Conservation (phyloP, 1,140 invertebrate species). For the Leptoteleia sp. region DNA sequence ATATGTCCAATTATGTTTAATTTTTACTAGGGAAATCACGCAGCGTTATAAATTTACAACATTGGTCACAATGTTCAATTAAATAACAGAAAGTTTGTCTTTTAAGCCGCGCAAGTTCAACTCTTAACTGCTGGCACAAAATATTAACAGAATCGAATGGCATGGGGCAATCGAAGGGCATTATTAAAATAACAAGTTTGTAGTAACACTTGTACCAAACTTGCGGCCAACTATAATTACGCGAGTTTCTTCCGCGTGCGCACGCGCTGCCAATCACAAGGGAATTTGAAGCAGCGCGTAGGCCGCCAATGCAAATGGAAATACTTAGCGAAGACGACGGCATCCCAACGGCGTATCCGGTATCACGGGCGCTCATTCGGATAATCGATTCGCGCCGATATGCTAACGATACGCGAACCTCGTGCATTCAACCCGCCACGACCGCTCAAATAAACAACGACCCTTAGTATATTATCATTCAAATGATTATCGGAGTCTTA, state of each 20-base stretch:
- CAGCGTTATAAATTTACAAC: no score
- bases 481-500: conserved; percentile 17
- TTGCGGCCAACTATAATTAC: conserved; percentile 34
- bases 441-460: conserved; percentile 49
- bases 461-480: conserved; percentile 30
- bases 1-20: no score
- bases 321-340: conserved; percentile 52
- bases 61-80: no score
- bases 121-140: no score
- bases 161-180: background rate
- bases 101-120: no score
- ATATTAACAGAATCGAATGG: no score
- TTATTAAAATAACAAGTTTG: conserved; percentile 20
- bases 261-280: conserved; percentile 43
- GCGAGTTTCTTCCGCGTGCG: conserved; percentile 14
- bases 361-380: conserved; percentile 51
- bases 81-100: no score
- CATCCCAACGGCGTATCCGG: conserved; percentile 44
- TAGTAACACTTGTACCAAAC: conserved; percentile 10
- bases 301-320: conserved; percentile 57
- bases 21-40: no score
- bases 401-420: conserved; percentile 43
- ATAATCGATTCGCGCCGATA: conserved; percentile 59
- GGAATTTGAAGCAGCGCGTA: conserved; percentile 48
- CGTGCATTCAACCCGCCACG: conserved; percentile 44